Base-by-base conservation (phyloP, 1,140 invertebrate species). In the Drosophila tristis region DNA sequence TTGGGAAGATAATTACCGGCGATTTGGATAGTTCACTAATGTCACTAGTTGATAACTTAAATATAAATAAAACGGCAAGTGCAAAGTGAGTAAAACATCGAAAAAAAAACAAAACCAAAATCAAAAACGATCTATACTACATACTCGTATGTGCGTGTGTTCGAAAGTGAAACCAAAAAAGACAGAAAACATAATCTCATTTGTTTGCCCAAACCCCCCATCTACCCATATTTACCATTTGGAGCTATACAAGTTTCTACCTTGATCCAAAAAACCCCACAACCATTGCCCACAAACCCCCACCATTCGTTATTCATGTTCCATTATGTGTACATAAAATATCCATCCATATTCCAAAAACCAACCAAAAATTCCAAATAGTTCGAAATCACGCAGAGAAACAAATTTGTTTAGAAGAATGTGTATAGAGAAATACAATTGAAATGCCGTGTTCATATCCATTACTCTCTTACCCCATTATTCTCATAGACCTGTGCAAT, bases 21-120 rank as follows among this genome's bases (percentile, higher is more conserved):
- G 98, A 98, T 93, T 93, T 99, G 84, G 97, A 99, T 92, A 97
- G 96, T 59, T 98, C 97, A 81, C 94, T 99, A 48, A 97, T 97
- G 53, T 96, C 95, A 61, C 93, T 99, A 68, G 97, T 97, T 65
- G 96, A 98, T 93, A 98, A 98, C 93, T 94, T 98, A 59, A 95
- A 96, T 87, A 98, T 98, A 71, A 97, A 98, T 92, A 97, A 97
- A 92, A 93, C 95, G 67, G 93, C 93, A 65, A 93, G 94, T 84
- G 94, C 94, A 73, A 95, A 96, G 96, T 96, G 93, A 94, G 95
- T 94, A 84, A 60, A 72, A 73, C 53, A 63, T 50, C 59, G 29
- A 57, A 57, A 25, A 11, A 45, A 50, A 67, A 44, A 6, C 9
- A 50, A 44, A 48, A 51, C 13, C 20, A 57, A 42, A 78, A 26